Percentiles rank a stretch among this genome's conserved stretches.
phyloP scores from a whole-genome alignment of 2,888 invertebrate species.

The Carcina quercana region DNA sequence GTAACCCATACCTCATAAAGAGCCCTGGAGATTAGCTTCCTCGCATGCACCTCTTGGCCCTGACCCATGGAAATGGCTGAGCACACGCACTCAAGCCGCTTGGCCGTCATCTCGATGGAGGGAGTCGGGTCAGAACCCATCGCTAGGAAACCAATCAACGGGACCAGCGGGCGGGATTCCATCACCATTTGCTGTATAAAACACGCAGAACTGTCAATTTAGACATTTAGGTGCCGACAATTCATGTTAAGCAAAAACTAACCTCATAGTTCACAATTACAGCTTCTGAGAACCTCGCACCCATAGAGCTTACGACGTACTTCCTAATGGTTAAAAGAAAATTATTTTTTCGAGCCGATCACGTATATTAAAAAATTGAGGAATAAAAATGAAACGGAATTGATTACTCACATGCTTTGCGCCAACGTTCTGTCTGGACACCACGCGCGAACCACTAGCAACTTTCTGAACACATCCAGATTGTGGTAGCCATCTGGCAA shows the following conservation, averaged over 20 bases:
- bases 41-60: constrained; percentile 88
- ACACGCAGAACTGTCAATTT: no score
- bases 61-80: constrained; percentile 90
- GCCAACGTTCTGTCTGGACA: constrained; percentile 88
- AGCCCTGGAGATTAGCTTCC: constrained; percentile 77
- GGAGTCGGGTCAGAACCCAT: constrained; percentile 94
- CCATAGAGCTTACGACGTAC: constrained; percentile 86
- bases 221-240: no score
- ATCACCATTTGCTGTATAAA: constrained; percentile 77
- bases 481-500: constrained; percentile 86
- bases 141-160: constrained; percentile 88
- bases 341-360: no score
- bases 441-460: constrained; percentile 87
- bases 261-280: constrained; percentile 86
- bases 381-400: no score
- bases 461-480: constrained; percentile 84
- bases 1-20: constrained; percentile 72
- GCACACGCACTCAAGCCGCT: constrained; percentile 79
- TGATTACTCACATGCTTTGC: constrained; percentile 81
- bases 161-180: constrained; percentile 83
- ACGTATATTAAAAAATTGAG: no score
- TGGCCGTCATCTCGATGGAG: constrained; percentile 86
- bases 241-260: no score
- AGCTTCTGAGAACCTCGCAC: constrained; percentile 83
- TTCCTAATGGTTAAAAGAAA: constrained; percentile 78